phyloP scores from a whole-genome alignment of 2,888 invertebrate genomes.

The Agrotis ipsilon region DNA sequence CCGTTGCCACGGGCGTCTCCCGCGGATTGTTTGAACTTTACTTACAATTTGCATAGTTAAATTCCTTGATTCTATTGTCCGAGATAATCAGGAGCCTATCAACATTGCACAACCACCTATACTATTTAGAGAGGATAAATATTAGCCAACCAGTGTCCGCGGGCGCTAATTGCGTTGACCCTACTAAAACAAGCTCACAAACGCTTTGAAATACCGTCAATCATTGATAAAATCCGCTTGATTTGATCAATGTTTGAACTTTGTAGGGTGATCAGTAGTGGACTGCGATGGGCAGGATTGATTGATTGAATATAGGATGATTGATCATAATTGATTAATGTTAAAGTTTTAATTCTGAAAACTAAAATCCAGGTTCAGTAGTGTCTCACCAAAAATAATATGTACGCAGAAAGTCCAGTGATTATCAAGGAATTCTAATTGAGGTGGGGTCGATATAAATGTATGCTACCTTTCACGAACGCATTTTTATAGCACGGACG shows the following conservation, averaged over 20 bases:
- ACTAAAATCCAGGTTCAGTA: background rate
- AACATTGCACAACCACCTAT: background rate
- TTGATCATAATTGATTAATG: background rate
- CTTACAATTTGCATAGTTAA: no score
- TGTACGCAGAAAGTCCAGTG: background rate
- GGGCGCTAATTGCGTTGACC: constrained; percentile 41
- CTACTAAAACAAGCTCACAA: constrained; percentile 29
- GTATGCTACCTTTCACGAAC: no score
- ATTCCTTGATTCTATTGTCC: no score
- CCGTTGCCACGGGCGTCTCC: no score
- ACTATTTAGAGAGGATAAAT: constrained; percentile 31
- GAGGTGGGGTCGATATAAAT: no score
- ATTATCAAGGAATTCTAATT: background rate
- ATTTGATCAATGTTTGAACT: constrained; percentile 39
- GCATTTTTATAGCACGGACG: no score
- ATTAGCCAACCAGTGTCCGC: constrained; percentile 22
- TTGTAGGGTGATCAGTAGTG: background rate
- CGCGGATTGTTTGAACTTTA: no score
- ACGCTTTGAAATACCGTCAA: constrained; percentile 46
- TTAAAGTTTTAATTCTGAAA: background rate
- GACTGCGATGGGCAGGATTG: background rate
- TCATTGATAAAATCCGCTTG: constrained; percentile 37
- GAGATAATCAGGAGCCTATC: no score
- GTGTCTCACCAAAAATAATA: background rate
- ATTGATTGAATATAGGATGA: constrained; percentile 5